Percentiles rank a stretch among this genome's conserved stretches.
Conservation (phyloP, 2,113 vertebrate genomes). For the Hemiscyllium ocellatum region DNA sequence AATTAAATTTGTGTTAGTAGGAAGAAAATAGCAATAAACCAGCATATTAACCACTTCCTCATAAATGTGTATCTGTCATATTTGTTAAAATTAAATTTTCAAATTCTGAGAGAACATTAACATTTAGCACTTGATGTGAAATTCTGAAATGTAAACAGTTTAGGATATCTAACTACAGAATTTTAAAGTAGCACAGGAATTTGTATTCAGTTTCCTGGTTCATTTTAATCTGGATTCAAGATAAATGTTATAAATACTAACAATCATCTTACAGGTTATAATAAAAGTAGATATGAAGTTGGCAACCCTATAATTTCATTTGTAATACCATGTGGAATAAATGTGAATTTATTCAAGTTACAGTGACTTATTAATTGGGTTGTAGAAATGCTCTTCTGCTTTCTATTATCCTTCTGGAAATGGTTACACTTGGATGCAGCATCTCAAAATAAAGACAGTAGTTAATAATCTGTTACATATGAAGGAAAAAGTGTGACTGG, state of each 20-base stretch:
- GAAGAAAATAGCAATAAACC: neutral
- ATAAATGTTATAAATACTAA: neutral
- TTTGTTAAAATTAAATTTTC: neutral
- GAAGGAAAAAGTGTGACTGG: neutral
- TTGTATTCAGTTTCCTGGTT: neutral
- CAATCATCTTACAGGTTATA: neutral
- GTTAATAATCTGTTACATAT: neutral
- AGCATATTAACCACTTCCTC: neutral
- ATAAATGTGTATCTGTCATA: neutral
- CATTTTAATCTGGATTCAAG: neutral
- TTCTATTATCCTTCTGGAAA: neutral
- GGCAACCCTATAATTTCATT: neutral
- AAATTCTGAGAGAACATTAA: neutral
- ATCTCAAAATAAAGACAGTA: conserved; percentile 2
- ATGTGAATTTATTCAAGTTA: neutral
- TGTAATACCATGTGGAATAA: neutral
- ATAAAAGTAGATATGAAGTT: neutral
- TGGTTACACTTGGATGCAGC: neutral
- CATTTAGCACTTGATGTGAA: neutral
- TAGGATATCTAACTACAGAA: neutral
- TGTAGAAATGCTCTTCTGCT: neutral
- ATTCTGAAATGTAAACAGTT: neutral
- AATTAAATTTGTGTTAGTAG: neutral
- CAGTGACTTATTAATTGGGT: neutral
- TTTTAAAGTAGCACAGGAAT: neutral